Evolutionary conservation across 1,140 invertebrate genomes (phyloP).

Genomic region (Cardiocondyla obscurior): DNA sequence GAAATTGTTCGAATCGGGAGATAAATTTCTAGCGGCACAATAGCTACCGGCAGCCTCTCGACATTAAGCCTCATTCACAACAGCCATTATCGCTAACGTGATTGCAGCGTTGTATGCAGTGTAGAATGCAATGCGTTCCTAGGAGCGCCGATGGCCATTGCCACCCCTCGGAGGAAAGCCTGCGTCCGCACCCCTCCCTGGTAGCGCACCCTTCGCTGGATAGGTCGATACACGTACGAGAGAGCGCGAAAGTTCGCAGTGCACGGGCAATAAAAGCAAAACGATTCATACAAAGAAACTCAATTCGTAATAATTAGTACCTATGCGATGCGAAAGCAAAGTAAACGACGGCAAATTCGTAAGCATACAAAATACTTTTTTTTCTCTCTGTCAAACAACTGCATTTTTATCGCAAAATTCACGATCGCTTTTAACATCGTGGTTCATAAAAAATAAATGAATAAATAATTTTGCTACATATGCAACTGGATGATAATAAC

Average conservation of each 20-base stretch:
- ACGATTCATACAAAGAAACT: conserved; percentile 40
- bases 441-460: background rate
- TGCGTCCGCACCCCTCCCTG: conserved; percentile 72
- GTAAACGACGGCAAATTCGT: background rate
- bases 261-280: conserved; percentile 24
- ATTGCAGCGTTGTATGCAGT: conserved; percentile 64
- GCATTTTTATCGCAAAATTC: background rate
- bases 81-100: conserved; percentile 67
- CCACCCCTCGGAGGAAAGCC: conserved; percentile 68
- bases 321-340: background rate
- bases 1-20: conserved; percentile 51
- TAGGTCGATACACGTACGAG: conserved; percentile 77
- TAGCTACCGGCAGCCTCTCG: conserved; percentile 46
- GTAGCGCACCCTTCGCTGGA: conserved; percentile 70
- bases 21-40: conserved; percentile 61
- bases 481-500: background rate
- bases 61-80: conserved; percentile 61
- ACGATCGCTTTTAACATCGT: background rate
- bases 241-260: conserved; percentile 66
- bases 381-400: background rate
- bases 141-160: conserved; percentile 74
- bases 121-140: conserved; percentile 74
- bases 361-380: background rate
- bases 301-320: conserved; percentile 37
- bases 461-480: background rate